Evolutionary conservation across 2,888 invertebrate genomes (phyloP).

Genomic region (Oligia strigilis): DNA sequence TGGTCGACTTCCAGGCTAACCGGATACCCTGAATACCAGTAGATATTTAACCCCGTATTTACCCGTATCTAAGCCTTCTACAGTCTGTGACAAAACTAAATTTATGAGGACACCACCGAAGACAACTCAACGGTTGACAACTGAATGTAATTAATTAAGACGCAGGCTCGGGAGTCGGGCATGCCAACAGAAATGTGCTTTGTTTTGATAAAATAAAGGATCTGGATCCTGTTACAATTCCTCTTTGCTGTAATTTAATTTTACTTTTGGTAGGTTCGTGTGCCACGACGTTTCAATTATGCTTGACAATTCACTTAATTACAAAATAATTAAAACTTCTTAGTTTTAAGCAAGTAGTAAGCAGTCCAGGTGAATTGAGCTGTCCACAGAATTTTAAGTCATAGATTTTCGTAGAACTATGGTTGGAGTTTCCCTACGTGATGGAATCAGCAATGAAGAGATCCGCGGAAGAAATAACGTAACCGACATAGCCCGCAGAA

Average conservation of each 20-base stretch:
- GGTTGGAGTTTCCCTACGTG: too few species aligned
- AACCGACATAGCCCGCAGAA: background rate
- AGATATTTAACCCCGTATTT: background rate
- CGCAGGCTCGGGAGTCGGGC: constrained; percentile 61
- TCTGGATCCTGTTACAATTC: constrained; percentile 42
- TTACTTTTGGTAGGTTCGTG: constrained; percentile 13
- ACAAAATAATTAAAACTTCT: background rate
- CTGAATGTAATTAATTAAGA: constrained; percentile 83
- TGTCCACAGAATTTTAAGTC: background rate
- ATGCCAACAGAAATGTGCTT: constrained; percentile 64
- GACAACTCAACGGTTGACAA: constrained; percentile 77
- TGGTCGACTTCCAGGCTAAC: background rate
- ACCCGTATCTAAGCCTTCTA: constrained; percentile 34
- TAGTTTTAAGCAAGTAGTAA: background rate
- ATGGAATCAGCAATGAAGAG: background rate
- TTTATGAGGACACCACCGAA: constrained; percentile 76
- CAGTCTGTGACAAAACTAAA: constrained; percentile 70
- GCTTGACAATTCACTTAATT: background rate
- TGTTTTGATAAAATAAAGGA: constrained; percentile 67
- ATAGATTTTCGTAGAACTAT: background rate
- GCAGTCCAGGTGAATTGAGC: background rate
- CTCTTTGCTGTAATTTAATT: constrained; percentile 27
- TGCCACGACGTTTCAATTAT: background rate
- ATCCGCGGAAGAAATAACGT: background rate
- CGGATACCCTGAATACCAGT: background rate